phyloP scores from a whole-genome alignment of 2,797 vertebrate genomes.

The Tiaroga cobitis region DNA sequence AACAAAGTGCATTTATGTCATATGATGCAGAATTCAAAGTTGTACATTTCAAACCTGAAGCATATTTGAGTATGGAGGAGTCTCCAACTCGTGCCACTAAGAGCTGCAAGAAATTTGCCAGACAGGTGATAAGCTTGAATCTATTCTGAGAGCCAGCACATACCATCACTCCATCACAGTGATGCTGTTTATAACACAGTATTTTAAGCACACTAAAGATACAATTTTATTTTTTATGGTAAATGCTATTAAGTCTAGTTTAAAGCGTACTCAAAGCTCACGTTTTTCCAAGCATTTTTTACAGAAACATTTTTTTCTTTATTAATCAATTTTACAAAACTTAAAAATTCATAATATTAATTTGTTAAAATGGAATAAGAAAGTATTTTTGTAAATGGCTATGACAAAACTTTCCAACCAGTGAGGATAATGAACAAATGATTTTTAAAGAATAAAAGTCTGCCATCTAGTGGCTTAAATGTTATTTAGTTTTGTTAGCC shows the following conservation, averaged over 20 bases:
- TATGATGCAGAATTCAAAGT: neutral
- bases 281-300: neutral
- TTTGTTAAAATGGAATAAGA: neutral
- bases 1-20: neutral
- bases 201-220: constrained; percentile 38
- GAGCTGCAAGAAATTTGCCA: neutral
- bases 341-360: neutral
- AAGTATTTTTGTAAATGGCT: neutral
- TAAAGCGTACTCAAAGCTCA: neutral
- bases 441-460: constrained; percentile 36
- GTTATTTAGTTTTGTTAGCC: too few relatives aligned
- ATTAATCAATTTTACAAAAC: neutral
- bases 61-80: neutral
- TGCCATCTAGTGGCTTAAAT: constrained; percentile 55
- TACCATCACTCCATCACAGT: constrained; percentile 32
- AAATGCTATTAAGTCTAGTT: neutral
- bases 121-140: constrained; percentile 42
- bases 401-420: neutral
- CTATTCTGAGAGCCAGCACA: constrained; percentile 57
- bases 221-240: neutral
- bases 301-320: neutral
- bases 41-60: neutral
- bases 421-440: neutral
- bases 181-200: constrained; percentile 19
- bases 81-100: neutral